Evolutionary conservation across 2,888 invertebrate genomes (phyloP).

Genomic region (Drosophila vallismaia): DNA sequence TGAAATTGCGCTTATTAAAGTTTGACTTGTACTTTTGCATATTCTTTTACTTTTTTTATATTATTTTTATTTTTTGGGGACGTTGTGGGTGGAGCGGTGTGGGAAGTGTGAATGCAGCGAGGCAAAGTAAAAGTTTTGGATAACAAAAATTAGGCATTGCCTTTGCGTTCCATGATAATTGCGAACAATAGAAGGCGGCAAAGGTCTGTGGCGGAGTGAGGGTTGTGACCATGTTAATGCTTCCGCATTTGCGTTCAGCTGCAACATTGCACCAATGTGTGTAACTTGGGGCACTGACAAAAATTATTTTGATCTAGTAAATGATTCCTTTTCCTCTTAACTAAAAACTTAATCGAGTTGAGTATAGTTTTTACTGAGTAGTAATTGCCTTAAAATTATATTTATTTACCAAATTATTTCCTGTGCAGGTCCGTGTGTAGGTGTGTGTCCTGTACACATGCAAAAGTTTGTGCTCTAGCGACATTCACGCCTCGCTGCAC

Average conservation of each 20-base stretch:
- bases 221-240: constrained; percentile 49
- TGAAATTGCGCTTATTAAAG: constrained; percentile 70
- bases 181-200: constrained; percentile 67
- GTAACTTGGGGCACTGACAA: constrained; percentile 1
- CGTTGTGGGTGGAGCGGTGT: not conserved
- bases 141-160: constrained; percentile 71
- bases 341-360: no score
- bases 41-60: constrained; percentile 8
- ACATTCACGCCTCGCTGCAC: constrained; percentile 77
- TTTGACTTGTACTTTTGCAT: constrained; percentile 65
- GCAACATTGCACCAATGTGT: constrained; percentile 48
- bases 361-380: no score
- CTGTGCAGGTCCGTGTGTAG: not conserved
- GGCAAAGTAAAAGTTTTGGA: constrained; percentile 57
- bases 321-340: no score
- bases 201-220: not conserved
- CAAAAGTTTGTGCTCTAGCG: constrained; percentile 68
- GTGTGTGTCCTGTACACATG: constrained; percentile 46
- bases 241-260: constrained; percentile 57
- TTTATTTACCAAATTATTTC: not conserved
- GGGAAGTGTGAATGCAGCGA: constrained; percentile 29
- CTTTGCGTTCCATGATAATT: constrained; percentile 70
- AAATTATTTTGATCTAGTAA: not conserved
- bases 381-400: not conserved
- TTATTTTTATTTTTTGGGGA: constrained; percentile 6